phyloP scores from a whole-genome alignment of 2,113 vertebrate species.

The Leptosomus discolor region DNA sequence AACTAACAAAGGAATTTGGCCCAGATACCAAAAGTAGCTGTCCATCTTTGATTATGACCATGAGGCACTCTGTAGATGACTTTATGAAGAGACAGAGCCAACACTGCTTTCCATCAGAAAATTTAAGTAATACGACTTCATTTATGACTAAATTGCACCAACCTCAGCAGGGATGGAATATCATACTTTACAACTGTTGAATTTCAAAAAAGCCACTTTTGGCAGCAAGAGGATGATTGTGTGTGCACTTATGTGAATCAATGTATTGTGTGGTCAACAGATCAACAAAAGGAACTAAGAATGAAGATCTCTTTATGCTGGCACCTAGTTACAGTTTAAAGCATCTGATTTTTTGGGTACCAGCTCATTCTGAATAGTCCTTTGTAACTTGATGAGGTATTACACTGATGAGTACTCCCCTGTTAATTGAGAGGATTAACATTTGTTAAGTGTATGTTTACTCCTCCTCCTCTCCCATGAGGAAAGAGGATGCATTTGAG shows the following conservation, averaged over 20 bases:
- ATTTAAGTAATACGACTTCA: neutral
- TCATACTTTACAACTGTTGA: neutral
- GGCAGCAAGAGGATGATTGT: neutral
- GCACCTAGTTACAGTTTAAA: neutral
- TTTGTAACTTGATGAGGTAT: neutral
- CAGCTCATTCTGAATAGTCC: neutral
- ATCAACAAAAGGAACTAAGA: neutral
- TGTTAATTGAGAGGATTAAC: neutral
- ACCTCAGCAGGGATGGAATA: neutral
- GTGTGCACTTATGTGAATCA: neutral
- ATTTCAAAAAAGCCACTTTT: neutral
- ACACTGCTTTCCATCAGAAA: neutral
- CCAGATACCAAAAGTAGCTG: slow-evolving; percentile 20
- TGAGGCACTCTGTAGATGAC: neutral
- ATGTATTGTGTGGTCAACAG: neutral
- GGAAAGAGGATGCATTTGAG: neutral
- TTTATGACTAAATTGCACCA: neutral
- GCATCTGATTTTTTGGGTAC: neutral
- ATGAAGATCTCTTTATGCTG: neutral
- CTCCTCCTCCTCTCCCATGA: neutral
- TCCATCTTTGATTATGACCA: neutral
- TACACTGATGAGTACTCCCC: neutral
- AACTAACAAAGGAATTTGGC: slow-evolving; percentile 14
- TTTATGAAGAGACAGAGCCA: neutral
- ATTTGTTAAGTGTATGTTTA: neutral